Evolutionary conservation across 2,797 vertebrate species (phyloP), one percentile per base, ranked within the genome.

Genomic region (Tympanoctomys barrerae): DNA sequence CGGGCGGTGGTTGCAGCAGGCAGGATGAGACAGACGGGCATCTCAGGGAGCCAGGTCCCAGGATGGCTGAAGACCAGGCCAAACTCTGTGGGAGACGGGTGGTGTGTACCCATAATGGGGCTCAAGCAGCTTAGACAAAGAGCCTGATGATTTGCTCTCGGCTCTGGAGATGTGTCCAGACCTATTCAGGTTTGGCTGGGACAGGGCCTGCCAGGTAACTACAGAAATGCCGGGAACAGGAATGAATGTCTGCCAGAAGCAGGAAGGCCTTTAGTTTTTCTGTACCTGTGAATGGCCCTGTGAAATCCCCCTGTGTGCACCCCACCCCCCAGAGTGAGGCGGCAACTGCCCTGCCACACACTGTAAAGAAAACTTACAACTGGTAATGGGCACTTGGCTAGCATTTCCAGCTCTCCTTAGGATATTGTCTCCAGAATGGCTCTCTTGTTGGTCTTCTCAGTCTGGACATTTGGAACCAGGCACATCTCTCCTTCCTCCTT

Each of bases 21-120:
- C 94, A 73, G 91, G 87, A 89, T 59, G 77, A 92, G 96, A 94
- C 94, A 95, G 80, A 94, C 26, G 13, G 92, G 54, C 64, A 90
- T 86, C 75, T 82, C 39, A 21, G 61, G 52, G 78, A 81, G 93
- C 94, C 96, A 89, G 28, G 81, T 62, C 82, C 54, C 18, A 49
- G 62, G 64, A 70, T 68, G 68, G 12, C 57, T 0, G 3, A 78
- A 66, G 64, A 59, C 79, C 73, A 87, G 87, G 92, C 84, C 79
- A 84, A 89, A 68, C 82, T 82, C 84, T 90, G 89, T 22, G 33
- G 77, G n/a, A 42, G 39, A 75, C 93, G 64, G 64, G 79, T 62
- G 87, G 70, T 78, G 52, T 46, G 16, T 39, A 26, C 42, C 87
- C 54, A 59, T 33, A 13, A 52, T 3, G 75, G 64, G 64, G 49